phyloP scores from a whole-genome alignment of 2,888 invertebrate genomes.

The Phymatocera aterrima region DNA sequence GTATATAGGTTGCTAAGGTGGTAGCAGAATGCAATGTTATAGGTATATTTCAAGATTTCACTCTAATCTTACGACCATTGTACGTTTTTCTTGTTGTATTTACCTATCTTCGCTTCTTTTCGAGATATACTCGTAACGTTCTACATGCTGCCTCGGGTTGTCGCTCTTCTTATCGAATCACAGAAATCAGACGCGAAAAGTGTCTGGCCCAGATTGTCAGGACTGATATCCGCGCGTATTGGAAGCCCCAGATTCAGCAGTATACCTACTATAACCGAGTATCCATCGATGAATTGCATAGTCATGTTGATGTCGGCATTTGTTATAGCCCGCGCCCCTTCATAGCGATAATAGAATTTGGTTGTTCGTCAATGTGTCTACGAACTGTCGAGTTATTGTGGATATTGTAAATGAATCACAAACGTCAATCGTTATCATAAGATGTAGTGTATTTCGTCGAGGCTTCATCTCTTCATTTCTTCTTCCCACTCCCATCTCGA shows the following conservation, averaged over 20 bases:
- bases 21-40: no score
- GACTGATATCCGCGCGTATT: neutral
- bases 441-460: neutral
- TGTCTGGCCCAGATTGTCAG: neutral
- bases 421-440: conserved; percentile 1
- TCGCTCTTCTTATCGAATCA: neutral
- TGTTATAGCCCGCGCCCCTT: neutral
- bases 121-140: neutral
- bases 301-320: neutral
- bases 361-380: neutral
- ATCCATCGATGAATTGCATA: neutral
- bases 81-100: neutral
- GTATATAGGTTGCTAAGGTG: neutral
- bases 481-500: neutral
- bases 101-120: no score
- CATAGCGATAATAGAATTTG: neutral
- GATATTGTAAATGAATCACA: no score
- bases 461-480: neutral
- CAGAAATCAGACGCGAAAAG: neutral
- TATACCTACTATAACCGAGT: no score
- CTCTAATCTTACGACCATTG: neutral
- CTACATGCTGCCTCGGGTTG: no score
- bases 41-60: neutral
- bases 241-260: neutral
- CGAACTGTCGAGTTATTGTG: neutral